Conservation (phyloP, 2,888 invertebrate genomes). For the Netelia fuscicornis region DNA sequence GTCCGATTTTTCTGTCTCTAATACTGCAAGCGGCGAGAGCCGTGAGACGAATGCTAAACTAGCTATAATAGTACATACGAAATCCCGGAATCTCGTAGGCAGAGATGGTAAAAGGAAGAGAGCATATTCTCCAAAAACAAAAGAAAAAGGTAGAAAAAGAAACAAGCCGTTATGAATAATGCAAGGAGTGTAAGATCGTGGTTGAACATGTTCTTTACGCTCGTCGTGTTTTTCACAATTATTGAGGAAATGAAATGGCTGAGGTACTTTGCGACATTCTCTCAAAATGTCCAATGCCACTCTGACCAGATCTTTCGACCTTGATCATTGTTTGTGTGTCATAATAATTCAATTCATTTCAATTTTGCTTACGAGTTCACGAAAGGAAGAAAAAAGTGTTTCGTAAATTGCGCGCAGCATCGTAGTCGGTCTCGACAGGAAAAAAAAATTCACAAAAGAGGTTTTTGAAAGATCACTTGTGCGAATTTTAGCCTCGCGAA, state of each 20-base stretch:
- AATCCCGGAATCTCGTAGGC: not conserved
- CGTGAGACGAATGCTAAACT: constrained; percentile 22
- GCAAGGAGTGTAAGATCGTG: not conserved
- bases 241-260: not conserved
- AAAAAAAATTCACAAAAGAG: not conserved
- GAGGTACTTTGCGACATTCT: not conserved
- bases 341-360: not conserved
- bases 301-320: not conserved
- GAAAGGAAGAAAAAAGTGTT: not conserved
- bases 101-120: not conserved
- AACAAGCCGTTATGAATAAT: constrained; percentile 12
- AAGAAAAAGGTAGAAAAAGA: not conserved
- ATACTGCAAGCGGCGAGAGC: not conserved
- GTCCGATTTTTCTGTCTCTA: constrained; percentile 1
- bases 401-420: not conserved
- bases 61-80: not conserved
- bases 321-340: not conserved
- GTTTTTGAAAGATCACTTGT: no score
- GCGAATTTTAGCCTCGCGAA: no score
- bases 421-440: not conserved
- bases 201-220: not conserved
- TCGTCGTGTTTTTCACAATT: not conserved
- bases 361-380: not conserved
- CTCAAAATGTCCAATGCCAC: not conserved
- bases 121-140: not conserved